Evolutionary conservation across 2,888 invertebrate species (phyloP), one percentile per base, ranked within the genome.

Genomic region (Andrena dorsata): DNA sequence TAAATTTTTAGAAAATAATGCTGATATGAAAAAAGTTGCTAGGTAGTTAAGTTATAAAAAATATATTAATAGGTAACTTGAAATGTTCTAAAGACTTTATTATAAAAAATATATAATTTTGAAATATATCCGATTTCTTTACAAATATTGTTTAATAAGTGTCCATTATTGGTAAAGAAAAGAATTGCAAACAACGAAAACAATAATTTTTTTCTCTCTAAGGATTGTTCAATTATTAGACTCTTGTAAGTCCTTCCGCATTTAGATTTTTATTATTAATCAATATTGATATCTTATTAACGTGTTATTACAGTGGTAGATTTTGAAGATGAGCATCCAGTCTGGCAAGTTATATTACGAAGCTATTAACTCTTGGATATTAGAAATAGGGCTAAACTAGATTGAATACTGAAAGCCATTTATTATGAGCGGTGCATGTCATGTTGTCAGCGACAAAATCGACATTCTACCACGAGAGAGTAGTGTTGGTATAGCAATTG

Each of bases 331-430:
- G 32, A 51, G 35, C 30, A 10, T 63, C 28, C 13, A 30, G 32
- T 51, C 16, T 51, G 23, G 13, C 41, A 65, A 16, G 26, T 35
- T 26, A 60, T 82, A 70, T 70, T 58, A 51, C 65, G 47, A 70
- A 82, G 75, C 60, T 60, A 82, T 82, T 75, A 82, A 35, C 47
- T 56, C 53, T 51, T 41, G 65, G 35, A 70, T 26, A 47, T 51
- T 65, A 60, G 49, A 16, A 65, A 65, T 74, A 58, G 82, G 69
- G 68, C 74, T 60, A 82, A 82, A 82, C 75, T 75, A 64, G 70
- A 82, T 82, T 65, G 81, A 82, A 60, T 69, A 56, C 49, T 56
- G 35, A 81, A 72, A 80, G 56, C 81, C 64, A 58, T 58, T 70
- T 70, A 70, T 70, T 70, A 70, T 70, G 51, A 63, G 61, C 63